phyloP scores from a whole-genome alignment of 2,797 vertebrate species.

The Erithacus rubecula region DNA sequence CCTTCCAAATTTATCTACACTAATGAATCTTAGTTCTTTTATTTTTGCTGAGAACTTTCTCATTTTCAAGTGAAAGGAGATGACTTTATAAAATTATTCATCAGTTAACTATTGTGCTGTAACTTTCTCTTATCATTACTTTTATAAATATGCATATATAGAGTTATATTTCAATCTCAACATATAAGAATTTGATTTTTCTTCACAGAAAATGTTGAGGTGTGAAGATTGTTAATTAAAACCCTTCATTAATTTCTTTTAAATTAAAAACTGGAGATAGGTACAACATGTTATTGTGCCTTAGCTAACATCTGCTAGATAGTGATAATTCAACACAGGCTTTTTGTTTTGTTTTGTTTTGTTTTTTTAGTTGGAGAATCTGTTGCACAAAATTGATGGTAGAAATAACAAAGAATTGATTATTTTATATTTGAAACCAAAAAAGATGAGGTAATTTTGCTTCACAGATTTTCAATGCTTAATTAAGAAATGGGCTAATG shows the following conservation, averaged over 20 bases:
- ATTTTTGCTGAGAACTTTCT: neutral
- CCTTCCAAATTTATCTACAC: neutral
- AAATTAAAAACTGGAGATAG: neutral
- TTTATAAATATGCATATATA: neutral
- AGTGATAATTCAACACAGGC: neutral
- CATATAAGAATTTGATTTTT: neutral
- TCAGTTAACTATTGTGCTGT: neutral
- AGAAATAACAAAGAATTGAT: neutral
- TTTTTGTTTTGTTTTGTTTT: too few species aligned
- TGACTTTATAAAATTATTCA: neutral
- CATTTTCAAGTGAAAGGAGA: neutral
- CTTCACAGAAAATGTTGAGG: neutral
- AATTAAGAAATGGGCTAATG: neutral
- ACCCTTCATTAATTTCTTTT: neutral
- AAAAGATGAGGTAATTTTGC: neutral
- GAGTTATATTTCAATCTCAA: neutral
- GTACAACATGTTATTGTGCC: neutral
- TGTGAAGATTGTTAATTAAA: constrained; percentile 7
- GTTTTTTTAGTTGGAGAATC: neutral
- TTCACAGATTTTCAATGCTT: neutral
- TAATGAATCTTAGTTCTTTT: neutral
- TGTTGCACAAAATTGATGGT: neutral
- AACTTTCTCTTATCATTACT: neutral
- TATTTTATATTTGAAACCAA: neutral
- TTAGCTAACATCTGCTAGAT: neutral